Percentiles rank a stretch among this genome's conserved stretches.
These are phyloP conservation scores for Taurulus bubalis DNA, from an alignment of 2,113 vertebrate species.

Conservation along the genomic window DNA sequence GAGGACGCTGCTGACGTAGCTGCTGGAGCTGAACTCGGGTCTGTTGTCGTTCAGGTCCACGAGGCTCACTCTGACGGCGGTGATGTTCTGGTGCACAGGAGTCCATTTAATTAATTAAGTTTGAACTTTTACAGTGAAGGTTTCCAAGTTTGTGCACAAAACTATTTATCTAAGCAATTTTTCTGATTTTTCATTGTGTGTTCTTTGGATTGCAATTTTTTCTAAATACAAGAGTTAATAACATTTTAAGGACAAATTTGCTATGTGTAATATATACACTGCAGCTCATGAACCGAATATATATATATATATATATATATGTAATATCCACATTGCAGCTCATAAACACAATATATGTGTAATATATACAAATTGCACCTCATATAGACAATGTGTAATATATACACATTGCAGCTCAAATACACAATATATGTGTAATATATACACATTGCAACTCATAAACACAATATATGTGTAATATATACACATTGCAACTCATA, in stretches of 20 bases:
- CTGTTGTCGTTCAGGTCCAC: conserved; percentile 53
- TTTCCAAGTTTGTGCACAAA: neutral
- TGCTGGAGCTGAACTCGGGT: conserved; percentile 51
- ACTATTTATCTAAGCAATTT: neutral
- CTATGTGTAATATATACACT: neutral
- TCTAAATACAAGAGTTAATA: no score
- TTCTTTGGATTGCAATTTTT: neutral
- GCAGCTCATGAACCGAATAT: neutral
- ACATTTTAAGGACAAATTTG: neutral
- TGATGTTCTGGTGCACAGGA: conserved; percentile 78
- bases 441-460: no score
- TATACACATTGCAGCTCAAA: no score
- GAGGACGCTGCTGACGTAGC: conserved; percentile 44
- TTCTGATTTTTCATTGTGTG: neutral
- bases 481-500: no score
- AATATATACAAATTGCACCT: no score
- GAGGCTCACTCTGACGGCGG: conserved; percentile 74
- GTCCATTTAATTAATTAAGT: conserved; percentile 44
- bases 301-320: no score
- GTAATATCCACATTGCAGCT: neutral
- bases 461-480: no score
- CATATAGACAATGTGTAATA: no score
- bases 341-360: no score
- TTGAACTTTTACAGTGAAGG: no score
- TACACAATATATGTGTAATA: no score